These are phyloP conservation scores for Stomatorhinus walkeri DNA, from an alignment of 2,797 vertebrate genomes.

Conservation along the genomic window DNA sequence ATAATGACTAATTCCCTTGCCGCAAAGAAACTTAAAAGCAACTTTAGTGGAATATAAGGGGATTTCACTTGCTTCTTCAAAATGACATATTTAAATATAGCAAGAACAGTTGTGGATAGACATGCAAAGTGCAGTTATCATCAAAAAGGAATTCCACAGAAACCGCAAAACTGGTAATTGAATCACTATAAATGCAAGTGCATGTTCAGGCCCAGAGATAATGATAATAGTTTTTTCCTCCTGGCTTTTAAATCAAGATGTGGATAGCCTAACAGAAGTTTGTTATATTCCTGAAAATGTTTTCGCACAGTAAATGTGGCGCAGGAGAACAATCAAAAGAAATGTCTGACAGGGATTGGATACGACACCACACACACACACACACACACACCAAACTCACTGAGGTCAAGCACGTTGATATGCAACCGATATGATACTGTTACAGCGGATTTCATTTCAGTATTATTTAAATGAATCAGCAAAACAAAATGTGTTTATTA, in stretches of 20 bases:
- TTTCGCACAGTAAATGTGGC: neutral
- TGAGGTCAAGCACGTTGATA: neutral
- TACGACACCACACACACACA: neutral
- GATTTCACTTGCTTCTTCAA: slow-evolving; percentile 8
- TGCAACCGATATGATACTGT: neutral
- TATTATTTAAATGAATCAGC: neutral
- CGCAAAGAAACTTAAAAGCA: slow-evolving; percentile 7
- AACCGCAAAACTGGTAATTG: neutral
- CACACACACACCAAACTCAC: neutral
- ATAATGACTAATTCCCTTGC: slow-evolving; percentile 11
- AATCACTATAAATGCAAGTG: slow-evolving; percentile 3
- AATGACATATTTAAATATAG: slow-evolving; percentile 4
- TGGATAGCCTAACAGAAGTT: neutral
- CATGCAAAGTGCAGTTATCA: neutral
- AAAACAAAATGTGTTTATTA: neutral
- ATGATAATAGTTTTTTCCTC: neutral
- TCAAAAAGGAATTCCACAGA: neutral
- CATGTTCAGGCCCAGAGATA: neutral
- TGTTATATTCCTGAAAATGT: neutral
- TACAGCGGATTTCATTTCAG: slow-evolving; percentile 1
- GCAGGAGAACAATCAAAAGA: neutral
- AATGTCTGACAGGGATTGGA: neutral
- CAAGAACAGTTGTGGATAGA: neutral
- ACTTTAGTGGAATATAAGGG: neutral
- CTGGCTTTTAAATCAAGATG: neutral